Evolutionary conservation across 1,140 invertebrate genomes (phyloP).

Genomic region (Brachionus koreanus): DNA sequence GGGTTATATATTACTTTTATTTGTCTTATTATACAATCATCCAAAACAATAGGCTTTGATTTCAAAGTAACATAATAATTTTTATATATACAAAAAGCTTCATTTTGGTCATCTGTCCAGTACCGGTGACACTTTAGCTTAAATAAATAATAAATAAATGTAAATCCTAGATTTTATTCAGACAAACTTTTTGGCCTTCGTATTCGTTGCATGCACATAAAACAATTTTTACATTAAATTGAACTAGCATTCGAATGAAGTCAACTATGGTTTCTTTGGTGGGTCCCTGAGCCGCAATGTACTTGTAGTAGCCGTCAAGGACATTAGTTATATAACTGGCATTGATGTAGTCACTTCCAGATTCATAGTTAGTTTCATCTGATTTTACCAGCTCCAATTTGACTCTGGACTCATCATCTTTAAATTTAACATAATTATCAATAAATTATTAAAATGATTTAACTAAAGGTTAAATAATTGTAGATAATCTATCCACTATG

Average conservation of each 20-base stretch:
- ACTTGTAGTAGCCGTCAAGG: constrained; percentile 14
- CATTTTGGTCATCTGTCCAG: constrained; percentile 25
- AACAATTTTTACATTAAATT: constrained; percentile 28
- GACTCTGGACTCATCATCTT: constrained; percentile 41
- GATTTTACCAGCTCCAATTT: not conserved
- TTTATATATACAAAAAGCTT: constrained; percentile 53
- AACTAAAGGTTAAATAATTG: constrained; percentile 14
- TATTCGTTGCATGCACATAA: constrained; percentile 39
- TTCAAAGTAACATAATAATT: constrained; percentile 28
- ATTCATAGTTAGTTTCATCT: not conserved
- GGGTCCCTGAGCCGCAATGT: constrained; percentile 43
- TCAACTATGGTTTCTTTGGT: not conserved
- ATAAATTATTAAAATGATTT: not conserved
- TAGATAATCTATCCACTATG: not conserved
- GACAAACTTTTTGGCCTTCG: constrained; percentile 15
- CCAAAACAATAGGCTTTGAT: not conserved
- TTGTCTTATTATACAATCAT: constrained; percentile 21
- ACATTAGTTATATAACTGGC: constrained; percentile 25
- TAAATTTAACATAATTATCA: not conserved
- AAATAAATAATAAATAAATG: not conserved
- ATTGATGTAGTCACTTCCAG: constrained; percentile 64
- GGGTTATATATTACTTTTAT: constrained; percentile 18
- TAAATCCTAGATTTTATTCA: not conserved
- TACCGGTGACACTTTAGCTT: constrained; percentile 42
- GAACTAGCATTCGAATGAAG: constrained; percentile 35